Base-by-base conservation (phyloP, 2,797 vertebrate species). In the Naso thynnoides region DNA sequence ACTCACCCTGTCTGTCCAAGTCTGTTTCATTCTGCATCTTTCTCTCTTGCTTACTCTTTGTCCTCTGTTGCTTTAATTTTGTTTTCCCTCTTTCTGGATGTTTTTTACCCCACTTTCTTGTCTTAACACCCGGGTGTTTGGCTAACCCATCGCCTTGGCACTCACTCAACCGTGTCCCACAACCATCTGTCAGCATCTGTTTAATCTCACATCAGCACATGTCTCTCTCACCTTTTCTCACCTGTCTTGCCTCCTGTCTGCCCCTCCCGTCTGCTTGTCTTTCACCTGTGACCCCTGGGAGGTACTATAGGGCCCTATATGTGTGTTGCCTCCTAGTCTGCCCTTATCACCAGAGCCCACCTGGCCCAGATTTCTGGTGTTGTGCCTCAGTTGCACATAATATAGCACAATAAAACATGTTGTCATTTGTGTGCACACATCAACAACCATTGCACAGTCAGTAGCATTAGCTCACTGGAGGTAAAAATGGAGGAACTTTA, bases 151-250 rank as follows among this genome's bases (percentile, higher is more conserved):
- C 72, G 56, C 77, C 74, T 72, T 82, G 81, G 79, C 79, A 56
- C 63, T 52, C 58, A 39, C 64, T 88, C 82, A 86, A 45, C 68
- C 70, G 15, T 75, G 81, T 80, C 88, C 77, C 71, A 6, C 62
- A 26, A 67, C 86, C 90, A 88, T 91, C 89, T 91, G 90, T 88
- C 88, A 84, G 85, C 89, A 89, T 90, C 90, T 91, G 90, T 87
- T 88, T 88, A 85, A 92, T 90, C 81, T 90, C 86, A 86, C 82
- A 86, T 82, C 82, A 64, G 82, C 86, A 74, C 85, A 63, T 27
- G 78, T 82, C 89, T 78, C 29, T 45, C 78, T 82, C 88, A 74
- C 85, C 83, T 71, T 21, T 73, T 47, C 79, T 60, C 80, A 55
- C 66, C 71, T 78, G 84, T 78, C 81, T 78, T 24, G 14, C 78